Evolutionary conservation across 2,797 vertebrate species (phyloP).

Genomic region (Oryzias dopingdopingensis): DNA sequence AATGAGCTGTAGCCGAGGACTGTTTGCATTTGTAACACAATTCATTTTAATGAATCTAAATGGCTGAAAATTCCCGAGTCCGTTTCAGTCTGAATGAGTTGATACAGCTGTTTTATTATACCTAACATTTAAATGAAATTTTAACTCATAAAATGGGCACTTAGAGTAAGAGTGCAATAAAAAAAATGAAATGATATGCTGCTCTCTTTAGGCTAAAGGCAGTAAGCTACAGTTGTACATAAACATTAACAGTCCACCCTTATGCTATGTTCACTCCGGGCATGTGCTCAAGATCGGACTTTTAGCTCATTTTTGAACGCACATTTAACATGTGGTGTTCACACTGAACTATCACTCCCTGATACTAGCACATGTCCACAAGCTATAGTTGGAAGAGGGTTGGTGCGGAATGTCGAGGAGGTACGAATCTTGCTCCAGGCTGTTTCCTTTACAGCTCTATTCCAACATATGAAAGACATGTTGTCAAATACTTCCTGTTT

Average conservation of each 20-base stretch:
- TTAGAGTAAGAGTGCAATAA: slow-evolving; percentile 10
- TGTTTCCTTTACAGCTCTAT: too few relatives aligned
- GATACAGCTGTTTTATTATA: slow-evolving; percentile 23
- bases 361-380: too few relatives aligned
- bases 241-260: slow-evolving; percentile 60
- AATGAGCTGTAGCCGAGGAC: slow-evolving; percentile 44
- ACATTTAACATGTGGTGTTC: too few relatives aligned
- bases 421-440: too few relatives aligned
- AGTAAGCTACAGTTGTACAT: slow-evolving; percentile 56
- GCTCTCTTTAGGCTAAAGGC: slow-evolving; percentile 28
- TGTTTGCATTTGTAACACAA: slow-evolving; percentile 50
- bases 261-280: too few relatives aligned
- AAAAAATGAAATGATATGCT: background rate
- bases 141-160: slow-evolving; percentile 6
- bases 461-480: too few relatives aligned
- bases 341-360: too few relatives aligned
- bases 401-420: too few relatives aligned
- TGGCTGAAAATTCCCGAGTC: slow-evolving; percentile 34
- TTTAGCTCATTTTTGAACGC: too few relatives aligned
- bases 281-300: too few relatives aligned
- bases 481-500: too few relatives aligned
- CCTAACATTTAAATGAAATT: slow-evolving; percentile 9
- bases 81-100: slow-evolving; percentile 36
- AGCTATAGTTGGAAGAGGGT: too few relatives aligned
- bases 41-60: slow-evolving; percentile 53